These are phyloP conservation scores for Aphaenogaster ashmeadi DNA, from an alignment of 1,140 invertebrate genomes.

Conservation along the genomic window DNA sequence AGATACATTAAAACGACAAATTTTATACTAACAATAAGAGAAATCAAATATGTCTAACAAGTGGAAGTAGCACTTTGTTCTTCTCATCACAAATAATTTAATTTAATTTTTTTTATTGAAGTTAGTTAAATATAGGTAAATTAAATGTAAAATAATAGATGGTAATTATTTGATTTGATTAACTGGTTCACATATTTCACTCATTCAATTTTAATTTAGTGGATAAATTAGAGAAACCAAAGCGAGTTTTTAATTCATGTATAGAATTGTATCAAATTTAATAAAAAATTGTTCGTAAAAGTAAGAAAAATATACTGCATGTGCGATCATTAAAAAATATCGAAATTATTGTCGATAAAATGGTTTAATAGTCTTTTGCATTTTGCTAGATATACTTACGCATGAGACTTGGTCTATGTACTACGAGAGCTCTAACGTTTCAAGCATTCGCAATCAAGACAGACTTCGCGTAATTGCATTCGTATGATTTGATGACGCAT, in stretches of 20 bases:
- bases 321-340: not conserved
- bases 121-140: not conserved
- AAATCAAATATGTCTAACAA: not conserved
- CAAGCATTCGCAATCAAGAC: not conserved
- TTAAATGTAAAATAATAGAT: not conserved
- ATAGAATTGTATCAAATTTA: not conserved
- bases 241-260: not conserved
- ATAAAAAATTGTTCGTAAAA: not conserved
- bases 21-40: not conserved
- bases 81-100: not conserved
- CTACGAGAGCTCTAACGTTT: not conserved
- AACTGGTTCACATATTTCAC: not conserved
- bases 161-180: not conserved
- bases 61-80: not conserved
- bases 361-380: not conserved
- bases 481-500: conserved; percentile 28
- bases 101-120: not conserved
- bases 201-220: not conserved
- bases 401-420: not conserved
- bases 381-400: not conserved
- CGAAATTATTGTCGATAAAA: too few species aligned
- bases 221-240: not conserved
- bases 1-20: not conserved
- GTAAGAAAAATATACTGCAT: not conserved
- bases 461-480: not conserved